Base-by-base conservation (phyloP, 2,888 invertebrate species). In the Apodemia mormo region DNA sequence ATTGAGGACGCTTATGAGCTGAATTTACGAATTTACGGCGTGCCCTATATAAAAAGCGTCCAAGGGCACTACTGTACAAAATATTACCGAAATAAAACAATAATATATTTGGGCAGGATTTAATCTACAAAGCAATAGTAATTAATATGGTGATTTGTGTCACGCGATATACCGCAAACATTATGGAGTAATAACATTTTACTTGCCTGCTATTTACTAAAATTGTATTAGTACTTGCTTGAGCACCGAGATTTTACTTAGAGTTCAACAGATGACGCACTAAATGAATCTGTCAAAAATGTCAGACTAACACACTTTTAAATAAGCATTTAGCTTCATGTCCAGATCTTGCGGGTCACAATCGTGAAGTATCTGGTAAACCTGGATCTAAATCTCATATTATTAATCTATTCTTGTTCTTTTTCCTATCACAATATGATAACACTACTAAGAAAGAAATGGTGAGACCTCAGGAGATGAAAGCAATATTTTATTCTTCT, bases 81-180 rank as follows among this genome's bases (percentile, higher is more conserved):
- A 14, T 37, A 61, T 30, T 61, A 61, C 33, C 61, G 14, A 61
- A 61, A 61, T 61, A 61, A 61, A 61, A 14, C 61, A 33, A 33
- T 58, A 30, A 58, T 49, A 49, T 49, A 49, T 49, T 12, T 14
- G 14, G 58, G 30, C 58, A 58, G 30, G 58, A 58, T 14, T 22
- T 58, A 58, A 58, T 58, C 58, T 58, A 58, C 58, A 30, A 12
- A 58, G 58, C 58, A 58, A 33, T 58, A 7, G 58, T 58, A 58
- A 58, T 58, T 58, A 58, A 58, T 58, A 58, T 58, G 58, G 58
- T 12, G 58, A 58, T 58, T 58, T 58, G 30, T 4, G 58, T 4
- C 58, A 58, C 58, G 58, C 58, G 58, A 58, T 33, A 30, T 33
- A 12, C 5, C 12, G 33, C 30, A 29, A 56, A 56, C 29, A 54